A percentile compares a stretch with the other conserved stretches of the same genome.
These are phyloP conservation scores for Escarpia spicata DNA, from an alignment of 2,888 invertebrate genomes.

Conservation along the genomic window DNA sequence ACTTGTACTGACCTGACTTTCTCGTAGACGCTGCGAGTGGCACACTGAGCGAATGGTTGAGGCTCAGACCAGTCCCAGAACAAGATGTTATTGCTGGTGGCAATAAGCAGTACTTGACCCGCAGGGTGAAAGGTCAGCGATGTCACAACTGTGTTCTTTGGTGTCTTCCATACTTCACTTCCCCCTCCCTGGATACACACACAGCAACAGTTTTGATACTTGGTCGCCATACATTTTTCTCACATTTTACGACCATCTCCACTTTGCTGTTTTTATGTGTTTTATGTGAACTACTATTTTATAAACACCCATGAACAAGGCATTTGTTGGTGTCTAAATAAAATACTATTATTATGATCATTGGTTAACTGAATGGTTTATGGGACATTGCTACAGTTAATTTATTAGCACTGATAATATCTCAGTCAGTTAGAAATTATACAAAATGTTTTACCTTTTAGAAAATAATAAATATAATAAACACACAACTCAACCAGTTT, in stretches of 20 bases:
- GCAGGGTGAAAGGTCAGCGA: constrained; percentile 88
- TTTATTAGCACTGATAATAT: not conserved
- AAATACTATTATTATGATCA: no score
- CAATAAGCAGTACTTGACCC: constrained; percentile 84
- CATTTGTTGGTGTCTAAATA: no score
- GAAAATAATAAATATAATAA: no score
- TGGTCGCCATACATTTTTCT: not conserved
- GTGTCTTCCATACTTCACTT: constrained; percentile 82
- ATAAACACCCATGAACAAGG: no score
- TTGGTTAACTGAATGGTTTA: no score
- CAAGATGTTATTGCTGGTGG: constrained; percentile 83
- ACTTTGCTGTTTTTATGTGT: no score
- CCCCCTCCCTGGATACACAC: constrained; percentile 74
- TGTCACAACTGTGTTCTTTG: constrained; percentile 80
- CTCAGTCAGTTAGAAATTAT: not conserved
- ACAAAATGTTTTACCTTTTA: no score
- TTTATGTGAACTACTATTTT: no score
- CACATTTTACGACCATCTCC: no score
- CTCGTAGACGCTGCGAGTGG: constrained; percentile 80
- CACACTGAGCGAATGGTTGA: constrained; percentile 77
- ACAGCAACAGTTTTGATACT: not conserved
- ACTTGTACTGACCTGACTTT: constrained; percentile 77
- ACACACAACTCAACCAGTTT: not conserved
- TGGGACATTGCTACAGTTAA: no score
- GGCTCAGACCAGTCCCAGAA: constrained; percentile 90